A percentile compares a stretch with the other conserved stretches of the same genome.
These are phyloP conservation scores for Akabosia matsudoensis DNA, from an alignment of 1,140 invertebrate genomes.

Conservation along the genomic window DNA sequence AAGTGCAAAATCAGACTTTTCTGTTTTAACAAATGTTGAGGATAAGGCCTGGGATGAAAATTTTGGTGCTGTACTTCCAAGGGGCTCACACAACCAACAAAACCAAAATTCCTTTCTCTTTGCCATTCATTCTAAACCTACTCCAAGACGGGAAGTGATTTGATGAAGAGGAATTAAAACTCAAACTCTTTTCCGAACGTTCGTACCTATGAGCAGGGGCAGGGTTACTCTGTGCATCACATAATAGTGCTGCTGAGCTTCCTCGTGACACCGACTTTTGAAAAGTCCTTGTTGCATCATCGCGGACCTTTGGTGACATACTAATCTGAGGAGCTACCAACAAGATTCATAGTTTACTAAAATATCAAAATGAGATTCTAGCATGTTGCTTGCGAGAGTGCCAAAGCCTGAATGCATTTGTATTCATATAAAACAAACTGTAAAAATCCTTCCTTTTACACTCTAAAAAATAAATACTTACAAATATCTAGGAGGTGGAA, in stretches of 20 bases:
- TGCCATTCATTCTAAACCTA: background rate
- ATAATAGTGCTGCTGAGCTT: constrained; percentile 58
- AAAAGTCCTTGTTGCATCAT: constrained; percentile 5
- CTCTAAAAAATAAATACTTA: background rate
- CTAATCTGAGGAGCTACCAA: constrained; percentile 32
- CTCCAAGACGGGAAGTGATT: constrained; percentile 4
- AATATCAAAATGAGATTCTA: background rate
- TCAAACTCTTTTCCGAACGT: background rate
- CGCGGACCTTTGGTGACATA: constrained; percentile 29
- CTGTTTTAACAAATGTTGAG: constrained; percentile 51
- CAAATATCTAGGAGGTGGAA: background rate
- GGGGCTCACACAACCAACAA: constrained; percentile 49
- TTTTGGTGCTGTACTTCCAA: constrained; percentile 63
- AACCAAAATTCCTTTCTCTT: background rate
- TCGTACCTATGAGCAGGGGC: constrained; percentile 63
- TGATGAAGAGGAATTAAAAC: constrained; percentile 38
- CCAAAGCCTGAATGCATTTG: background rate
- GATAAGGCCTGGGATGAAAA: constrained; percentile 57
- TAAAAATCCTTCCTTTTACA: background rate
- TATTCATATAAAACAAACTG: too few relatives aligned
- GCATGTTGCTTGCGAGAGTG: too few relatives aligned
- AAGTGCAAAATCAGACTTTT: constrained; percentile 57
- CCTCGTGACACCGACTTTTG: constrained; percentile 4
- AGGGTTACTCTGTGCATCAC: constrained; percentile 68
- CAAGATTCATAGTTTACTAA: too few relatives aligned